Evolutionary conservation across 1,140 invertebrate genomes (phyloP), one percentile per base, ranked within the genome.

Genomic region (Lasaia peninsularis): DNA sequence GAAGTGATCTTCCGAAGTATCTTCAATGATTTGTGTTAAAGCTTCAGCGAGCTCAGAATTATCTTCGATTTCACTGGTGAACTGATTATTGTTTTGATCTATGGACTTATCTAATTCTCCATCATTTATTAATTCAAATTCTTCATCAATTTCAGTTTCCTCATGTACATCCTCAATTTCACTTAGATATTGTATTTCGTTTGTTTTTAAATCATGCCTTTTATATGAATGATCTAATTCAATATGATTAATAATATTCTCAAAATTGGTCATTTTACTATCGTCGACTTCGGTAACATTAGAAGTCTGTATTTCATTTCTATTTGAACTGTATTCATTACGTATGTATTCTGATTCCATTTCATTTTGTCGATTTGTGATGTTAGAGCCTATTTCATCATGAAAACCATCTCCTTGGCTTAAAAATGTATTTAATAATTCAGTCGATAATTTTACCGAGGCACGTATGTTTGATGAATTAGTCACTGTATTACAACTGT

Each of bases 371-470:
- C 1, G 1, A n/a, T 35, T 21, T 8, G 12, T 20, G 6, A n/a
- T 20, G 5, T 18, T n/a, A 1, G 9, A 11, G 8, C 20, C 20
- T 21, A 5, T 20, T 24, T 14, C 18, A 11, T 37, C 1, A 44
- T 34, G 31, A 14, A 44, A 50, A 33, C 28, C 0, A 51, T 62
- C 14, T 34, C 10, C 37, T 48, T 49, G 37, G 55, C 54, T 62
- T 58, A 33, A 28, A 62, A 78, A 34, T 20, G 72, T 70, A 32
- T 68, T 75, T 2, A 86, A 67, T 52, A 86, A 56, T 60, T 82
- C 73, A 21, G 72, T 76, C 2, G 82, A 83, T n/a, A 66, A 77
- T 69, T 66, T 74, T 8, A 86, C 78, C 28, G 63, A 52, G 18
- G 69, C 50, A 50, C 57, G 69, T 44, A 62, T 64, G 16, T 54